These are phyloP conservation scores for Brachionus asplanchnoidis DNA, from an alignment of 1,140 invertebrate species.

Conservation along the genomic window DNA sequence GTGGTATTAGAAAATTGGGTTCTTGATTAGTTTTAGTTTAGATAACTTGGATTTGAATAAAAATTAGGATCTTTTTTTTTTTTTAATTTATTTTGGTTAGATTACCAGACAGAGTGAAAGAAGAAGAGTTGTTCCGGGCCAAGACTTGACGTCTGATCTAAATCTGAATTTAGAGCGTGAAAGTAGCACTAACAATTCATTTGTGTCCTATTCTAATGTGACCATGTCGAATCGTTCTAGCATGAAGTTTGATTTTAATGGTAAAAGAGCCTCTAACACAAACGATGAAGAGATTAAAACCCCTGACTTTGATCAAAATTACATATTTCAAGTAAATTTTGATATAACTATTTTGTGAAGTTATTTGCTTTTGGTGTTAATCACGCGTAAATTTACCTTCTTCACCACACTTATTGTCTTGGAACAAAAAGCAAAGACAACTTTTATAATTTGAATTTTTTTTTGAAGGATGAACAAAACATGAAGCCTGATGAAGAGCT, in stretches of 20 bases:
- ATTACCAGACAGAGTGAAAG: constrained; percentile 38
- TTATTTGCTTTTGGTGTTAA: background rate
- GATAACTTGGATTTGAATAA: background rate
- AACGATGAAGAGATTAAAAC: constrained; percentile 37
- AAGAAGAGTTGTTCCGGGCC: background rate
- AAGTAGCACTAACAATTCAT: background rate
- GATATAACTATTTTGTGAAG: background rate
- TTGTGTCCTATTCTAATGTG: background rate
- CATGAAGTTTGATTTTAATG: constrained; percentile 28
- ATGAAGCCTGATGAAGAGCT: background rate
- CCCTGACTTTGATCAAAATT: constrained; percentile 39
- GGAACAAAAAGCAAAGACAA: background rate
- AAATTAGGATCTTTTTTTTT: background rate
- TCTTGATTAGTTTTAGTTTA: constrained; percentile 5
- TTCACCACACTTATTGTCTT: background rate
- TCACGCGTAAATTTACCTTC: background rate
- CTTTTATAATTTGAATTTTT: background rate
- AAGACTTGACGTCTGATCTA: constrained; percentile 31
- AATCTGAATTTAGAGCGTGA: constrained; percentile 10
- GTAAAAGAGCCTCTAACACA: background rate
- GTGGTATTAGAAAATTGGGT: constrained; percentile 22
- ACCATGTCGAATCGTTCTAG: constrained; percentile 10
- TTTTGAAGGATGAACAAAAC: background rate
- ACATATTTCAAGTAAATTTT: constrained; percentile 36
- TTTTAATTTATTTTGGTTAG: constrained; percentile 30